A percentile compares a stretch with the other conserved stretches of the same genome.
These are phyloP conservation scores for Dioctria linearis DNA, from an alignment of 2,888 invertebrate species.

Conservation along the genomic window DNA sequence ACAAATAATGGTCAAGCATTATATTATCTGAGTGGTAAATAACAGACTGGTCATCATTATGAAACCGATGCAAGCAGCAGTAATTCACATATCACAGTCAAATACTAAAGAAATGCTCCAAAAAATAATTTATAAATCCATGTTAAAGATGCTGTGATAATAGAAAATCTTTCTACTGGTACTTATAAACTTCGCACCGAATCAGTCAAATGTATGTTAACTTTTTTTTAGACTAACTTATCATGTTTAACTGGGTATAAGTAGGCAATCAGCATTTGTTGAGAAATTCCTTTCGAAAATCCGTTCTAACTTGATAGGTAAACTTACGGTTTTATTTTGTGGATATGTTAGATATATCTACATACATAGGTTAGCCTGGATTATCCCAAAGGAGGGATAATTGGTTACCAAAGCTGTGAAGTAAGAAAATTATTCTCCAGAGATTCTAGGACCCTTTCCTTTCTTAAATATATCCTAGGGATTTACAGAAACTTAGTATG, in stretches of 20 bases:
- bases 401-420: conserved; percentile 46
- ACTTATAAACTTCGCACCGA: too few species aligned
- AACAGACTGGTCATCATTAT: too few species aligned
- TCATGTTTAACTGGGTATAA: conserved; percentile 32
- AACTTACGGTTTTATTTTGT: conserved; percentile 20
- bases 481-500: conserved; percentile 29
- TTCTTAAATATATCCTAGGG: conserved; percentile 31
- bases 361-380: conserved; percentile 1
- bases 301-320: conserved; percentile 37
- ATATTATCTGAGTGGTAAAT: too few species aligned
- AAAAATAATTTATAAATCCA: too few species aligned
- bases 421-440: conserved; percentile 45
- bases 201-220: too few species aligned
- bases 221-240: neutral
- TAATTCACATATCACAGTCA: too few species aligned
- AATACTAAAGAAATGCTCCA: too few species aligned
- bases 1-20: too few species aligned
- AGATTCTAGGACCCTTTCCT: conserved; percentile 24
- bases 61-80: too few species aligned
- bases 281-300: conserved; percentile 33
- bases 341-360: neutral
- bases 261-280: conserved; percentile 44
- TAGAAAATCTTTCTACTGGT: too few species aligned
- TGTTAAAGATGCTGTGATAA: too few species aligned
- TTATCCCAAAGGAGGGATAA: conserved; percentile 50